phyloP scores from a whole-genome alignment of 2,888 invertebrate species.

The Sminthurinus aureus region DNA sequence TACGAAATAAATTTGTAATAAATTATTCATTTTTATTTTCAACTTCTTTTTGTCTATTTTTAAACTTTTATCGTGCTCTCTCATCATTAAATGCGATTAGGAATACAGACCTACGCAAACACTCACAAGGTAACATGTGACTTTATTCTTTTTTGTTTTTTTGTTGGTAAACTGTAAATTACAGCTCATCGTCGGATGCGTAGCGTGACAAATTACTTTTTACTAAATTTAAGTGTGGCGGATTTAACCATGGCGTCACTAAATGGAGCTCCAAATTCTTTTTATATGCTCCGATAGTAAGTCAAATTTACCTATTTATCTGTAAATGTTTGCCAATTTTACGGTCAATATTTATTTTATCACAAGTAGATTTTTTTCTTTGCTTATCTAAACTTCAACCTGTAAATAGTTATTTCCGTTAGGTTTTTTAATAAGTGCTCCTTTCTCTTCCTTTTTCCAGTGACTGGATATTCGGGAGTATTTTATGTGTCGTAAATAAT shows the following conservation, averaged over 20 bases:
- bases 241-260: slow-evolving; percentile 86
- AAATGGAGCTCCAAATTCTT: slow-evolving; percentile 90
- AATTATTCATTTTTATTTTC: too few relatives aligned
- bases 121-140: too few relatives aligned
- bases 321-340: too few relatives aligned
- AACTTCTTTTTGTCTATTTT: too few relatives aligned
- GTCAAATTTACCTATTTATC: slow-evolving; percentile 44
- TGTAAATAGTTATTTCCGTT: background rate
- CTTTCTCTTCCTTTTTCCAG: slow-evolving; percentile 64
- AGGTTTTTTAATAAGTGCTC: background rate
- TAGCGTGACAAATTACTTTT: slow-evolving; percentile 91
- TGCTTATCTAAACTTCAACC: background rate
- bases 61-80: too few relatives aligned
- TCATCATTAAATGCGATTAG: too few relatives aligned
- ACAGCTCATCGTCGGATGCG: slow-evolving; percentile 82
- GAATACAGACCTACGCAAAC: too few relatives aligned
- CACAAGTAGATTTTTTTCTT: too few relatives aligned
- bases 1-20: too few relatives aligned
- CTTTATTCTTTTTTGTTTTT: too few relatives aligned
- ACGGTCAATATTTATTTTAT: too few relatives aligned
- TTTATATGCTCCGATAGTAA: slow-evolving; percentile 85
- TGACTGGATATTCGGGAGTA: slow-evolving; percentile 89
- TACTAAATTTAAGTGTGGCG: slow-evolving; percentile 86
- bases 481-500: slow-evolving; percentile 88
- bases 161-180: slow-evolving; percentile 33